Evolutionary conservation across 2,113 vertebrate genomes (phyloP), one percentile per base, ranked within the genome.

Genomic region (Apaloderma vittatum): DNA sequence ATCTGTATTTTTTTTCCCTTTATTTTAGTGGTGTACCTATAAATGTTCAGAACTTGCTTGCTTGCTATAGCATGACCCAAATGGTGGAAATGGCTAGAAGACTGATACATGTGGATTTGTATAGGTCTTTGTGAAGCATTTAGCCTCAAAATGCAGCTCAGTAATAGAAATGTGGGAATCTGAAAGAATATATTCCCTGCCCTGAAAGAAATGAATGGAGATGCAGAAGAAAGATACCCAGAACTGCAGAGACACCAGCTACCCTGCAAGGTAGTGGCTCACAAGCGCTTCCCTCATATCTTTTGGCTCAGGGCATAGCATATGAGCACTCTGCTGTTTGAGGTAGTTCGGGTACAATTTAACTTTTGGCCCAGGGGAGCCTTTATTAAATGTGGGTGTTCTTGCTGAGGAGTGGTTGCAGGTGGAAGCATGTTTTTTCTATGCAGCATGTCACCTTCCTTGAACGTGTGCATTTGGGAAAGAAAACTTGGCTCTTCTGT

Each of bases 351-450:
- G n/a, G 68, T 61, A 59, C 61, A 90, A 78, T 94, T 95, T 91
- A 83, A 58, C 80, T 92, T 82, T 46, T 80, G 72, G 43, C 93
- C 71, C 87, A 80, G 51, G 72, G 71, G 72, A 93, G 32, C 65
- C 45, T 95, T 96, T 88, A 79, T 96, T 88, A 86, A 93, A 86
- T 92, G 94, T 94, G 57, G 62, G 88, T 90, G 71, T 92, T 76
- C 46, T 90, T 84, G 15, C 36, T 49, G 34, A 15, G 26, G 52
- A 93, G 36, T 9, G 0, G n/a, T 65, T 5, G 30, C 80, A 74
- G 86, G 78, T 87, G 43, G 83, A 62, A 91, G 26, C 72, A 48
- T 4, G 5, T 17, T 75, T 94, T 88, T 55, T 73, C 66, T 87
- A 46, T 66, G 81, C 30, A 91, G 84, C 84, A 48, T 45, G 70